Conservation (phyloP, 2,797 vertebrate species). For the Argyrosomus regius region DNA sequence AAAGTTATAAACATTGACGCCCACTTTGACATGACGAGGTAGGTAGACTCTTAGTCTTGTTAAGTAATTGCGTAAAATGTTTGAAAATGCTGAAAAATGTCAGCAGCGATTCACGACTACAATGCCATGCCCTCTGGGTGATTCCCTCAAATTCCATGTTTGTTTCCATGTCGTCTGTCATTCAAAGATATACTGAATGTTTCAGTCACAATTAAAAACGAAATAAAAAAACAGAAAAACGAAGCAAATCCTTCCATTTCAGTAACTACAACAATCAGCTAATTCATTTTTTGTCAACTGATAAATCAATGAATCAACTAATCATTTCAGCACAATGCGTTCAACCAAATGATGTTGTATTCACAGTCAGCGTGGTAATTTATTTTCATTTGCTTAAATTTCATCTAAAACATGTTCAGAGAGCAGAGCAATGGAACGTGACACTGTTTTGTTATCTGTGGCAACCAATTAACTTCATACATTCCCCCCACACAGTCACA, state of each 20-base stretch:
- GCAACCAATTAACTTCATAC: constrained; percentile 71
- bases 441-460: constrained; percentile 61
- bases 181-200: not conserved
- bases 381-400: constrained; percentile 52
- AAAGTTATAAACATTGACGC: no score
- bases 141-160: not conserved
- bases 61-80: no score
- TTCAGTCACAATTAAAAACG: not conserved
- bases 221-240: not conserved
- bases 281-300: constrained; percentile 13
- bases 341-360: constrained; percentile 28
- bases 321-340: constrained; percentile 28
- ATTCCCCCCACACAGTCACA: constrained; percentile 13
- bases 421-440: constrained; percentile 54
- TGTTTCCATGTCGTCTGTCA: constrained; percentile 7
- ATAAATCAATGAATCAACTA: constrained; percentile 46
- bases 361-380: constrained; percentile 52
- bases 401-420: constrained; percentile 38
- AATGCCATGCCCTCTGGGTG: no score
- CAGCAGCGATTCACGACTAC: no score
- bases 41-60: no score
- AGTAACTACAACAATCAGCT: constrained; percentile 18
- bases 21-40: no score
- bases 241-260: constrained; percentile 4
- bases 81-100: no score